phyloP scores from a whole-genome alignment of 2,888 invertebrate genomes.

The Idaea straminata region DNA sequence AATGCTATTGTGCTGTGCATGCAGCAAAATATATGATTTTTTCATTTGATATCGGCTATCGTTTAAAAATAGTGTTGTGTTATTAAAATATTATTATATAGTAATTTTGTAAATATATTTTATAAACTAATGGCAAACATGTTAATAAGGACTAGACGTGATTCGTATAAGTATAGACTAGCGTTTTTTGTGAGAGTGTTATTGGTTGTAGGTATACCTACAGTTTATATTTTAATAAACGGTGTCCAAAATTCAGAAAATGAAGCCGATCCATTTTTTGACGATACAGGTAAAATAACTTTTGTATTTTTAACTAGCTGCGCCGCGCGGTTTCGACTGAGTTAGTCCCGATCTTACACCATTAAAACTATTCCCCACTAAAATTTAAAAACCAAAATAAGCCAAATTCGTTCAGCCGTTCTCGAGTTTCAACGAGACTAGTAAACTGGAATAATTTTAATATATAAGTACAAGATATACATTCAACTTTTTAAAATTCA shows the following conservation, averaged over 20 bases:
- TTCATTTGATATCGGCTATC: conserved; percentile 62
- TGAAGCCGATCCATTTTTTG: conserved; percentile 12
- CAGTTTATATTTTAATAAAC: conserved; percentile 46
- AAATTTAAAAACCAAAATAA: no score
- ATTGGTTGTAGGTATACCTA: conserved; percentile 58
- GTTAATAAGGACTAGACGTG: conserved; percentile 68
- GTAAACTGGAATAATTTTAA: no score
- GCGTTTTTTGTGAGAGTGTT: conserved; percentile 55
- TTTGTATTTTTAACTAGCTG: not conserved
- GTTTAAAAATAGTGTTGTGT: conserved; percentile 5
- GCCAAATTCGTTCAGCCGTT: no score
- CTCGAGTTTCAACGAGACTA: no score
- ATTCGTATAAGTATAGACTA: conserved; percentile 47
- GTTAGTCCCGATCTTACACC: no score
- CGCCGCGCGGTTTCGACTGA: no score
- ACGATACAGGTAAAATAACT: conserved; percentile 36
- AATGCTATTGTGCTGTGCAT: conserved; percentile 59
- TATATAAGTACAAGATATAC: no score
- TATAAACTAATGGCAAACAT: conserved; percentile 62
- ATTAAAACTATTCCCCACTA: no score
- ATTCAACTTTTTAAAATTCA: no score
- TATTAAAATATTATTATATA: conserved; percentile 28
- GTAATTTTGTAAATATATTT: conserved; percentile 27
- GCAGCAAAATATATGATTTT: conserved; percentile 63
- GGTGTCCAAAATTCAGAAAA: conserved; percentile 14